These are phyloP conservation scores for Holocentrus rufus DNA, from an alignment of 2,797 vertebrate genomes.

Conservation along the genomic window DNA sequence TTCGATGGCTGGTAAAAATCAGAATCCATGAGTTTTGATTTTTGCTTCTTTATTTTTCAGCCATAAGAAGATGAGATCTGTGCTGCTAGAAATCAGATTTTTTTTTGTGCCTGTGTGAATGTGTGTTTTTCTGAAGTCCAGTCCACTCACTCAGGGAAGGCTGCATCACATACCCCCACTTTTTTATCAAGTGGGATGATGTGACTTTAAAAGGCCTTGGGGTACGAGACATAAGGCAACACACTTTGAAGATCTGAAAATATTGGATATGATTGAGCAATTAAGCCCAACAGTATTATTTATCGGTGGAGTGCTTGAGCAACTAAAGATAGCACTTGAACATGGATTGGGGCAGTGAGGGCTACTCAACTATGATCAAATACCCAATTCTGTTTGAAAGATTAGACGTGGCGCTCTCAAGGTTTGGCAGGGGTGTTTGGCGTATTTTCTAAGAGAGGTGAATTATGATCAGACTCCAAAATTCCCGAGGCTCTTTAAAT, in stretches of 20 bases:
- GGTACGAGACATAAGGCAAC: neutral
- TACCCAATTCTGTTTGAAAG: neutral
- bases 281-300: neutral
- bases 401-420: neutral
- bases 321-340: neutral
- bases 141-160: too few species aligned
- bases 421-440: neutral
- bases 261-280: neutral
- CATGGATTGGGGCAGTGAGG: neutral
- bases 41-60: neutral
- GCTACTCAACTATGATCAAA: neutral
- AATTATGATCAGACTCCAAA: neutral
- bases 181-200: slow-evolving; percentile 19
- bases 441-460: neutral
- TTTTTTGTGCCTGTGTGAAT: too few species aligned
- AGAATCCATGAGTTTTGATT: too few species aligned
- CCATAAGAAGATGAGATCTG: slow-evolving; percentile 7
- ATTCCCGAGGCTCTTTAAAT: slow-evolving; percentile 48
- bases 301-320: too few species aligned
- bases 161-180: neutral
- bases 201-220: slow-evolving; percentile 40
- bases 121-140: too few species aligned
- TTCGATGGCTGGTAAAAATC: slow-evolving; percentile 20
- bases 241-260: neutral
- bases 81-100: too few species aligned